Base-by-base conservation (phyloP, 1,140 invertebrate species). In the Alviniconcha marisindica region DNA sequence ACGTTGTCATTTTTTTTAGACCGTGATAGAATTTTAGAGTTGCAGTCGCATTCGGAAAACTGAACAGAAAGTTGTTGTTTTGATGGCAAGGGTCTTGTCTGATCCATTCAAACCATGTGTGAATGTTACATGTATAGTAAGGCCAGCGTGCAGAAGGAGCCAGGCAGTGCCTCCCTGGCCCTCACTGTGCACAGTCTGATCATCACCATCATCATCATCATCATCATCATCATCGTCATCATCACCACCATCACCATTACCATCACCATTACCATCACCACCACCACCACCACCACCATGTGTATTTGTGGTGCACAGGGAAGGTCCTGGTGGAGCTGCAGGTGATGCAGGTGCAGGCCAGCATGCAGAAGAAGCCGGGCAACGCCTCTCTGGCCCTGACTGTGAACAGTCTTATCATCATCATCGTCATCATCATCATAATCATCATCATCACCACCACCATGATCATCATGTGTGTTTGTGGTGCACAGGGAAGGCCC, bases 131-230 rank as follows among this genome's bases (percentile, higher is more conserved):
- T 18, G 33, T 73, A 15, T 18, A 14, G 15, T 18, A 24, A 95
- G 91, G 95, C 96, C 14, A 95, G 95, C n/a, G 93, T 96, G 87
- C 96, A 95, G 28, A 96, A 96, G 92, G 93, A 96, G 77, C 95
- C 95, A 0, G 94, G 94, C 44, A 96, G 98, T 91, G 95, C 95
- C 0, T 96, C 95, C 83, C 93, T 97, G 15, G 95, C 96, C 0
- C 94, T 99, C 56, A 97, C 96, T 48, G 97, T 99, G 18, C 97
- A 98, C 92, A 97, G 97, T 85, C 94, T 99, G 76, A 31, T 24
- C 14, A 33, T 18, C 33, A 33, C 33, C 69, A 73, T 73, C 69
- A 73, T n/a, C 69, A 73, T 33, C 69, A 73, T 73, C 15, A 33
- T 31, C 14, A 73, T 73, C 69, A 73, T 33, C 31, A 73, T 56